Percentiles rank a stretch among this genome's conserved stretches.
Conservation (phyloP, 1,140 invertebrate species). For the Bilobella aurantiaca region DNA sequence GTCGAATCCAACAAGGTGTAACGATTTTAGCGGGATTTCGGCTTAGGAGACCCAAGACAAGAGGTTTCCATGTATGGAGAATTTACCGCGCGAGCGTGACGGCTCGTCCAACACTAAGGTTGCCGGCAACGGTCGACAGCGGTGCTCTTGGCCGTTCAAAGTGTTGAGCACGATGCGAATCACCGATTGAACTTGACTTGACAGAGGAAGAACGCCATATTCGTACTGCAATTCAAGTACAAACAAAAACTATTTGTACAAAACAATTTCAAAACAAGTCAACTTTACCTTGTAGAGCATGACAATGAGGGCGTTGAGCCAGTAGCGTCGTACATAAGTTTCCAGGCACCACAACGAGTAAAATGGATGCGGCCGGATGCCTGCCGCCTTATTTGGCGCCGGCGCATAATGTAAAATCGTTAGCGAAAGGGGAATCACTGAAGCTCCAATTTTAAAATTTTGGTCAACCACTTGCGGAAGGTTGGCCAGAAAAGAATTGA, state of each 20-base stretch:
- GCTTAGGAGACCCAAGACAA: no score
- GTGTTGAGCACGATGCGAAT: constrained; percentile 90
- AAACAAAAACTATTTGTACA: constrained; percentile 17
- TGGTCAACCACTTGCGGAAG: constrained; percentile 80
- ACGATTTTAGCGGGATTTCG: no score
- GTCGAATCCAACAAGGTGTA: no score
- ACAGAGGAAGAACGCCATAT: constrained; percentile 70
- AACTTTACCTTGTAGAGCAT: constrained; percentile 81
- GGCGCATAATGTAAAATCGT: constrained; percentile 79
- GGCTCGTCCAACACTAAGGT: constrained; percentile 59
- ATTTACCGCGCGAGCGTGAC: constrained; percentile 57
- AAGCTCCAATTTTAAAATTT: constrained; percentile 80
- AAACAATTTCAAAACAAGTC: neutral
- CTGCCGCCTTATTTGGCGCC: constrained; percentile 54
- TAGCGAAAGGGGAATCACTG: constrained; percentile 72
- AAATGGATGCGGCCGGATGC: constrained; percentile 46
- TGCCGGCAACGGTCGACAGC: constrained; percentile 66
- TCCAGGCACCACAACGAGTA: constrained; percentile 84
- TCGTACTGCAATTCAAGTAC: constrained; percentile 80
- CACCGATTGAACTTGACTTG: constrained; percentile 64
- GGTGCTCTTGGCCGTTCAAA: constrained; percentile 78
- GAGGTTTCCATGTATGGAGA: no score
- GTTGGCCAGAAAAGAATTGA: constrained; percentile 89
- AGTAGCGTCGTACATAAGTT: constrained; percentile 69
- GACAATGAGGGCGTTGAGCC: constrained; percentile 87